Conservation (phyloP, 2,113 vertebrate genomes). For the Callorhinus ursinus region DNA sequence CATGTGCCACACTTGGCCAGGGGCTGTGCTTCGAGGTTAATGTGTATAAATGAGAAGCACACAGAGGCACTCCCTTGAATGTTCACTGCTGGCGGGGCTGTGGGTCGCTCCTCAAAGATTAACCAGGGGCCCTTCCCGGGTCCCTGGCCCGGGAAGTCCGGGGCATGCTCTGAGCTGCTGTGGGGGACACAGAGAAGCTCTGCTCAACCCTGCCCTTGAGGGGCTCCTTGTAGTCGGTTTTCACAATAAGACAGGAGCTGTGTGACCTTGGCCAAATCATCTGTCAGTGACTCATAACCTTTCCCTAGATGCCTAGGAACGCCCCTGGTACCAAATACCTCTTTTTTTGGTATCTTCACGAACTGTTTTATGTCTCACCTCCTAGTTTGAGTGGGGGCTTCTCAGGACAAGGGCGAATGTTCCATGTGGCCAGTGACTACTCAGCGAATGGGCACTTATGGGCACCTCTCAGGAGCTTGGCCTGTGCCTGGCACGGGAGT, state of each 20-base stretch:
- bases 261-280: neutral
- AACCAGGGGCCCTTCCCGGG: neutral
- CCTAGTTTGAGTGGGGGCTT: neutral
- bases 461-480: neutral
- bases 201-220: neutral
- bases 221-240: neutral
- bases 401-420: neutral
- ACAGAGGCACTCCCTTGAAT: rapidly evolving
- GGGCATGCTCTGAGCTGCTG: neutral
- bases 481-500: neutral
- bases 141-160: neutral
- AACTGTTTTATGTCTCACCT: neutral
- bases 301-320: neutral
- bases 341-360: neutral
- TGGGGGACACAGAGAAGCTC: neutral
- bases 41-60: neutral
- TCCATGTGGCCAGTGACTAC: neutral
- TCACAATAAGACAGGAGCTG: neutral
- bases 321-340: neutral
- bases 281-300: neutral
- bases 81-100: neutral
- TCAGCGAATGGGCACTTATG: neutral
- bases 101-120: neutral
- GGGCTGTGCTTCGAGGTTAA: neutral
- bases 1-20: neutral